Evolutionary conservation across 2,888 invertebrate genomes (phyloP).

Genomic region (Neoascia interrupta): DNA sequence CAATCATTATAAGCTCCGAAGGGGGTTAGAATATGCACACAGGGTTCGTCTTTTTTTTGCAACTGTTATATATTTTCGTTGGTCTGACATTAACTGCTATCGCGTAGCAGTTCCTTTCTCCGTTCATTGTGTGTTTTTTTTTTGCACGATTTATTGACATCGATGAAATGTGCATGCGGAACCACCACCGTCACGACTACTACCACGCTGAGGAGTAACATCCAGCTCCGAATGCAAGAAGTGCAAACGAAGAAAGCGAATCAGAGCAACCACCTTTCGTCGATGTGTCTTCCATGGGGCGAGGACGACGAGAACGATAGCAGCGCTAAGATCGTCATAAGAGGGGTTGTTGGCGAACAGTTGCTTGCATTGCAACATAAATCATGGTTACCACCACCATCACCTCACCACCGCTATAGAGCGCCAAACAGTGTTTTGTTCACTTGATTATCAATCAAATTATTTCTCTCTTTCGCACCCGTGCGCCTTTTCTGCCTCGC

Average conservation of each 20-base stretch:
- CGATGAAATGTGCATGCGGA: conserved; percentile 70
- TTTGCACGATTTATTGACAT: conserved; percentile 64
- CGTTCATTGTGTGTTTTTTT: conserved; percentile 23
- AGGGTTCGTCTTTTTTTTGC: conserved; percentile 43
- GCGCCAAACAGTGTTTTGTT: conserved; percentile 59
- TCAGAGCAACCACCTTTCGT: conserved; percentile 65
- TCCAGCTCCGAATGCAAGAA: too few species aligned
- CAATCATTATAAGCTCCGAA: conserved; percentile 53
- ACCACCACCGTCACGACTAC: conserved; percentile 38
- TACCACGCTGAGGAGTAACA: conserved; percentile 6
- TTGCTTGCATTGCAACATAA: conserved; percentile 62
- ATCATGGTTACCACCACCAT: conserved; percentile 59
- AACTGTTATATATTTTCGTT: conserved; percentile 68
- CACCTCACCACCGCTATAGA: conserved; percentile 21
- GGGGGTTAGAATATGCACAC: conserved; percentile 47
- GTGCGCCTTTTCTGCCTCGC: conserved; percentile 26
- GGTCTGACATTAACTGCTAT: conserved; percentile 69
- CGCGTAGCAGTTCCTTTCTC: conserved; percentile 63
- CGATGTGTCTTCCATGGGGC: conserved; percentile 54
- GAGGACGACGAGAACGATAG: conserved; percentile 8
- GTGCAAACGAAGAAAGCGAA: conserved; percentile 49
- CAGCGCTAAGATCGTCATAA: conserved; percentile 49
- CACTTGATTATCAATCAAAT: conserved; percentile 70
- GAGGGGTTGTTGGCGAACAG: conserved; percentile 43
- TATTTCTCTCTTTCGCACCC: conserved; percentile 67